Conservation (phyloP, 2,797 vertebrate genomes). For the Nyctibius grandis region DNA sequence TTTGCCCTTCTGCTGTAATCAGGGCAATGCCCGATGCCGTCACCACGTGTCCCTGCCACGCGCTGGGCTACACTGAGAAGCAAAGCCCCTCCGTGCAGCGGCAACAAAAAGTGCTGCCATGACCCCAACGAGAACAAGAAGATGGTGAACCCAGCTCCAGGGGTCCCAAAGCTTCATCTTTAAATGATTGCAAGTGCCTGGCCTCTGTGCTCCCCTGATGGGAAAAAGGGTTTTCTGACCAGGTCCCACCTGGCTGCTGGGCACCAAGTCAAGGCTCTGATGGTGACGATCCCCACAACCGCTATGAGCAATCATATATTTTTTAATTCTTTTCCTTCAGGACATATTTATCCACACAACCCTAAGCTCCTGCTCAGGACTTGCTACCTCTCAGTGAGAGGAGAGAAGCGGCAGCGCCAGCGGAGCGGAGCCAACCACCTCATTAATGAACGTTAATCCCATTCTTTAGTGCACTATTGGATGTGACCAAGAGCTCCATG, state of each 20-base stretch:
- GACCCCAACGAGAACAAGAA: not conserved
- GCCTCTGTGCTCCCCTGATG: accelerated
- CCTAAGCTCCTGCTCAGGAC: accelerated
- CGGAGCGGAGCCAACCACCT: not conserved
- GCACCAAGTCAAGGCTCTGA: not conserved
- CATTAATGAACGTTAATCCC: accelerated
- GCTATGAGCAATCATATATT: accelerated
- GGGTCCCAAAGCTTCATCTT: not conserved
- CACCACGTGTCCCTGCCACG: not conserved
- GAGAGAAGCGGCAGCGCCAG: not conserved
- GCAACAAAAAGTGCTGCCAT: not conserved
- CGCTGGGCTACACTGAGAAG: not conserved
- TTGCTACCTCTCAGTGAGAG: not conserved
- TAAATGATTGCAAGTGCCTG: not conserved
- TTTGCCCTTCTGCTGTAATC: not conserved
- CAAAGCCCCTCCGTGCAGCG: not conserved
- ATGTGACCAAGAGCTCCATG: not conserved
- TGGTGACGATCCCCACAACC: accelerated
- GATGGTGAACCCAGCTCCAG: not conserved
- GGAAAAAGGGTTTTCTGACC: not conserved
- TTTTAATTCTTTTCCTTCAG: not conserved
- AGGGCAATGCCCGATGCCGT: accelerated
- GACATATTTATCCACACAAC: accelerated
- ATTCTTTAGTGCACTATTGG: accelerated
- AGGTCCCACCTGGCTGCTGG: not conserved